Base-by-base conservation (phyloP, 2,888 invertebrate genomes). In the Euzophera pinguis region DNA sequence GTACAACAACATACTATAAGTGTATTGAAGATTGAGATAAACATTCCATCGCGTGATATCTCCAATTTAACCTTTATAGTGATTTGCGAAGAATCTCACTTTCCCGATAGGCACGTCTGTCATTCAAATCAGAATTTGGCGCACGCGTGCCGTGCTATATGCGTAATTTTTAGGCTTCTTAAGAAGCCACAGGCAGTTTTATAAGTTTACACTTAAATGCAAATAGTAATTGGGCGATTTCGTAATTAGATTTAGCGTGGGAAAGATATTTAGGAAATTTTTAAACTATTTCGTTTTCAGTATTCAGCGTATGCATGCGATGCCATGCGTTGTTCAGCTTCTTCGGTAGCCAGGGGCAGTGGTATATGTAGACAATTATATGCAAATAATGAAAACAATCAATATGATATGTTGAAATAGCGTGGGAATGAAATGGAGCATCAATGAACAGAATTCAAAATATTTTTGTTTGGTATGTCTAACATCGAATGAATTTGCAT, bases 181-280 rank as follows among this genome's bases (percentile, higher is more conserved):
- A 66, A 69, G 84, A 77, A 84, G 85, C 84, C 82, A 73, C 66
- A 59, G 81, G 82, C 78, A 52, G 63, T 39, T 6, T 1, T 13
- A 32, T 41, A 1, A 16, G 4, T 29, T 10, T 1, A 29, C 1
- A 38, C 29, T 50, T 37, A 39, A 13, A 39, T 50, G 29, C 32
- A 32, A 39, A 50, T 41, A 29, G 1, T 17, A 41, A 39, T 16
- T 29, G 12, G 27, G 27, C 29, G 14, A 49, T 50, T 32, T 39
- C 3, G 14, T 8, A 7, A 29, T 50, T 48, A 8, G 10, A 13
- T 35, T 22, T 27, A 22, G 5, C 27, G 48, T 50, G 49, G 32
- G 49, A 50, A 50, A 8, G 27, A 22, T 10, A 48, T 38, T 45
- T 45, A 16, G 0, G 16, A 2, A 37, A 37, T 37, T 32, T 32